Conservation (phyloP, 2,113 vertebrate genomes). For the Mesoclemmys tuberculata region DNA sequence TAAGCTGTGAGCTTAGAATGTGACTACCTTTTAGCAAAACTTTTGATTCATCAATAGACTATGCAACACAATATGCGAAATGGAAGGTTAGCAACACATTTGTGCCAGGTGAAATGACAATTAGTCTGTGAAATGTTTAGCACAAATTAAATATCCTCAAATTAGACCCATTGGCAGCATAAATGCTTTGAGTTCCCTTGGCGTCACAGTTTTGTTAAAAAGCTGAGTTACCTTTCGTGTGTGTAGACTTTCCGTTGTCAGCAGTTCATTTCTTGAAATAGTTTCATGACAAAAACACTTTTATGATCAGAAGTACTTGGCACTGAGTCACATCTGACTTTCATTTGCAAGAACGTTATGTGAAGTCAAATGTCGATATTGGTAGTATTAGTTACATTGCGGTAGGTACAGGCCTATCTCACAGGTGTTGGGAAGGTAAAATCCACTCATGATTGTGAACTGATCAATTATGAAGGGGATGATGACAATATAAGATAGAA, state of each 20-base stretch:
- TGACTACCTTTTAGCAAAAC: background rate
- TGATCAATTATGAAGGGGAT: slow-evolving; percentile 21
- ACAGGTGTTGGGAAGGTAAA: slow-evolving; percentile 10
- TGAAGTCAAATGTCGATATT: slow-evolving; percentile 1
- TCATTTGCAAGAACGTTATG: slow-evolving; percentile 12
- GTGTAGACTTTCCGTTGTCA: slow-evolving; percentile 68
- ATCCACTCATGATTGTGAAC: background rate
- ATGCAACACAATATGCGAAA: background rate
- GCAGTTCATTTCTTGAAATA: slow-evolving; percentile 12
- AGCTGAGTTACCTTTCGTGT: slow-evolving; percentile 55
- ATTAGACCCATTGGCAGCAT: slow-evolving; percentile 14
- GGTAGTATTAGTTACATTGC: background rate
- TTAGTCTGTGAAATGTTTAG: slow-evolving; percentile 31
- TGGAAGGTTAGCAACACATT: background rate
- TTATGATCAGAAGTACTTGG: slow-evolving; percentile 14
- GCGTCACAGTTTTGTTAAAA: slow-evolving; percentile 62
- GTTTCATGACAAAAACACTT: slow-evolving; percentile 62
- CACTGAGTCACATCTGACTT: background rate
- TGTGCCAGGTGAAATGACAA: background rate
- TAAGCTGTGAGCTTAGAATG: background rate
- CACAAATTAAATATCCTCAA: slow-evolving; percentile 46
- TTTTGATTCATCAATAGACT: background rate
- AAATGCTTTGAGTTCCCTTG: slow-evolving; percentile 68
- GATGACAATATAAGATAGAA: slow-evolving; percentile 48
- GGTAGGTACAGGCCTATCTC: background rate